Percentiles rank a stretch among this genome's conserved stretches.
These are phyloP conservation scores for Panthera leo DNA, from an alignment of 2,113 vertebrate species.

Conservation along the genomic window DNA sequence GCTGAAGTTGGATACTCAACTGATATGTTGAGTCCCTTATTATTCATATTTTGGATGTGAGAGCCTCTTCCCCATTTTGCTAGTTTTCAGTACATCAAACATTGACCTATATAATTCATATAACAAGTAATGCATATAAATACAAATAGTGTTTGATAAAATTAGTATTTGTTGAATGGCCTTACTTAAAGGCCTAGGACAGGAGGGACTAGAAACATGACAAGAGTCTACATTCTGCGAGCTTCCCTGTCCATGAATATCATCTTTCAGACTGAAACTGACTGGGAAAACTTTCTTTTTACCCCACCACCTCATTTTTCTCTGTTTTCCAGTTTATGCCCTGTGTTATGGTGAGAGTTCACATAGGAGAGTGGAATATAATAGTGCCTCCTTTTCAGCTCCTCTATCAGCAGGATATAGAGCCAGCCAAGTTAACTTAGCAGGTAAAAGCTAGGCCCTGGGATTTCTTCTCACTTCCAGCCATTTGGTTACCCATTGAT, in stretches of 20 bases:
- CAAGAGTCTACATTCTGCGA: background rate
- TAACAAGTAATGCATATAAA: background rate
- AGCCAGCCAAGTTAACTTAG: background rate
- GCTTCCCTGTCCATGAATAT: background rate
- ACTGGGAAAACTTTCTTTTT: background rate
- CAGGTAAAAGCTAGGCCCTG: background rate
- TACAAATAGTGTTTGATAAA: background rate
- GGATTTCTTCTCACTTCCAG: background rate
- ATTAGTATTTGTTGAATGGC: background rate
- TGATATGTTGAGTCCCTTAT: background rate
- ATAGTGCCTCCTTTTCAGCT: background rate
- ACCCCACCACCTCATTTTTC: background rate
- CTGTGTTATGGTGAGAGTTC: background rate
- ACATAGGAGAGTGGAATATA: background rate
- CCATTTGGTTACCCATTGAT: background rate
- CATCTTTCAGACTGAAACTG: background rate
- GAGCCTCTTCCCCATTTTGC: background rate
- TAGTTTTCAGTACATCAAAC: background rate
- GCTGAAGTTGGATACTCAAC: too few relatives aligned
- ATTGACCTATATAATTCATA: background rate
- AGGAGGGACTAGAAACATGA: background rate
- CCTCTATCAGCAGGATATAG: background rate
- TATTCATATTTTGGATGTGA: background rate
- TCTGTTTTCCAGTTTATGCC: background rate
- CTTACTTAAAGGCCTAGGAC: background rate